phyloP scores from a whole-genome alignment of 2,113 vertebrate species.

The Nannospalax galili region DNA sequence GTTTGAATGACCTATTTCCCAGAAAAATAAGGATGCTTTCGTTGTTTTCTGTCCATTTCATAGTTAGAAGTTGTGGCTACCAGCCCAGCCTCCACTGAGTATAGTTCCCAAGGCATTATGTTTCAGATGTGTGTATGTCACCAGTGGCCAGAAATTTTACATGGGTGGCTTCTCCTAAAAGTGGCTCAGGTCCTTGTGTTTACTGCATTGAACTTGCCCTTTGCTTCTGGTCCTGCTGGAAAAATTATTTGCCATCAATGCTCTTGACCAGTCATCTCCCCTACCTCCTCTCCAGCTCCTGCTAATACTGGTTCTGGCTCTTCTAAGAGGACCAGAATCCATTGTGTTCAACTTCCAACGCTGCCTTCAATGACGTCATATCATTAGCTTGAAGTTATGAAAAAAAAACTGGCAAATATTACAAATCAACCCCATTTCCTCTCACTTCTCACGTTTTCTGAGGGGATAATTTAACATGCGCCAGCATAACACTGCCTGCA shows the following conservation, averaged over 20 bases:
- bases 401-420: neutral
- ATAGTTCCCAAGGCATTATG: neutral
- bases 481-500: neutral
- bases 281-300: neutral
- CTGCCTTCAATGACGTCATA: neutral
- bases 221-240: neutral
- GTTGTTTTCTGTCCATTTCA: neutral
- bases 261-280: neutral
- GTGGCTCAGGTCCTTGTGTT: neutral
- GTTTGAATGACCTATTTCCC: neutral
- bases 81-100: neutral
- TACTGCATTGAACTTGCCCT: neutral
- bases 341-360: neutral
- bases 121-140: neutral
- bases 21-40: neutral
- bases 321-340: neutral
- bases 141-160: neutral
- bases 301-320: neutral
- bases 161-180: neutral
- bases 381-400: neutral
- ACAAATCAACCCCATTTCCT: neutral
- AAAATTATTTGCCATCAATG: neutral
- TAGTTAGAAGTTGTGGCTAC: neutral
- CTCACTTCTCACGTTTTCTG: neutral
- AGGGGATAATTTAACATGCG: neutral